Evolutionary conservation across 2,888 invertebrate genomes (phyloP).

Genomic region (Prenolepis imparis): DNA sequence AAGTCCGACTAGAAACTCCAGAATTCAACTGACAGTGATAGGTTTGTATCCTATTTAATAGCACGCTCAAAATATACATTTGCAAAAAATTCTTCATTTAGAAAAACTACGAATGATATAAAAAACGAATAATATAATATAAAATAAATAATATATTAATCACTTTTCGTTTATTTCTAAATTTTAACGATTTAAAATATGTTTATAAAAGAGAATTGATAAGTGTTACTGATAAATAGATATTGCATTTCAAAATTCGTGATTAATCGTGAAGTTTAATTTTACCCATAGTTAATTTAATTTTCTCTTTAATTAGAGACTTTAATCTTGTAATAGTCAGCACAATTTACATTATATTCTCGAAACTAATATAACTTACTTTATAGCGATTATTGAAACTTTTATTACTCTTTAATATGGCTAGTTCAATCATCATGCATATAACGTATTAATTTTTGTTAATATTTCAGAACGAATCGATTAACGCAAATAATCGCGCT

Average conservation of each 20-base stretch:
- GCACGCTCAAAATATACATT: background rate
- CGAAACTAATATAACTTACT: background rate
- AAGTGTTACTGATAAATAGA: background rate
- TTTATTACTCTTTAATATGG: background rate
- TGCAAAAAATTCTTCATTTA: background rate
- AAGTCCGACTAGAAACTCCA: constrained; percentile 92
- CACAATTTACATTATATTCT: constrained; percentile 8
- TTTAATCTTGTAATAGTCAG: background rate
- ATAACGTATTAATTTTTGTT: background rate
- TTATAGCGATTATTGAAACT: constrained; percentile 3
- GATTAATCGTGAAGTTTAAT: background rate
- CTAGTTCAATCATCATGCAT: constrained; percentile 24
- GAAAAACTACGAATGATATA: background rate
- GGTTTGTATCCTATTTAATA: constrained; percentile 87
- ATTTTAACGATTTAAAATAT: background rate
- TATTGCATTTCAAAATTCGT: background rate
- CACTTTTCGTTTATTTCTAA: background rate
- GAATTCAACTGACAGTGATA: constrained; percentile 91
- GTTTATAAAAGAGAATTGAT: background rate
- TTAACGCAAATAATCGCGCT: constrained; percentile 27
- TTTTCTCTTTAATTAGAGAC: background rate
- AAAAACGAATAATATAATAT: background rate
- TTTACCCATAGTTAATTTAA: background rate
- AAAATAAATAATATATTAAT: background rate
- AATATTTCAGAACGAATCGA: constrained; percentile 36